Base-by-base conservation (phyloP, 2,888 invertebrate species). In the Prostheceraeus crozeri region DNA sequence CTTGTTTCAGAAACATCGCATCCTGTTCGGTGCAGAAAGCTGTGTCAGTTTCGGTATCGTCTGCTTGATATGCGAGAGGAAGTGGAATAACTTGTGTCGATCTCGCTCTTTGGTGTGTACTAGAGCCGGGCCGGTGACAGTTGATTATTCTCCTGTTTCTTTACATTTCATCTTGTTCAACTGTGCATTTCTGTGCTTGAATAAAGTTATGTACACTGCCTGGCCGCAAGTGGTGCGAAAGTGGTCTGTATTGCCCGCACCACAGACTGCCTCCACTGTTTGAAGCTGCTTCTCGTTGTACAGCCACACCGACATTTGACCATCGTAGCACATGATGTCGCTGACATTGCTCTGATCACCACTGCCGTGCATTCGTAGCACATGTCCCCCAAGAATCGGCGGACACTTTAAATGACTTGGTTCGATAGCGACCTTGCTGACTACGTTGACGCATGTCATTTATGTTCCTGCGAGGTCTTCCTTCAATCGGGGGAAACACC, bases 1-100 rank as follows among this genome's bases (percentile, higher is more conserved):
- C 40, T 16, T 40, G 40, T 40, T 40, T 40, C 6, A 40, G n/a
- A 40, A 40, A 40, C 40, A 40, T 40, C 6, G n/a, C n/a, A 40
- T 40, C 40, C 23, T 40, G 40, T 16, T 40, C 40, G 6, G 40
- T 40, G 40, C 40, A 40, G 19, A 40, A 40, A n/a, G 19, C 14
- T 40, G 40, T 16, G 40, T 40, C 6, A 40, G 40, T 4, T 40
- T 16, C 6, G 40, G 40, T 14, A 40, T 16, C 14, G 14, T 40
- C 14, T 23, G 14, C 23, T 40, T 40, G 14, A 40, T 16, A 40
- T 40, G 40, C 16, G 40, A 40, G 6, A 40, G 19, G n/a, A 40
- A 40, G 19, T 40, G 40, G n/a, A 40, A 40, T 40, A 40, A 16
- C 6, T 23, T 16, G 14, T 40, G 19, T 8, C 8, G 14, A 40